Evolutionary conservation across 2,113 vertebrate genomes (phyloP).

Genomic region (Crotalus tigris): DNA sequence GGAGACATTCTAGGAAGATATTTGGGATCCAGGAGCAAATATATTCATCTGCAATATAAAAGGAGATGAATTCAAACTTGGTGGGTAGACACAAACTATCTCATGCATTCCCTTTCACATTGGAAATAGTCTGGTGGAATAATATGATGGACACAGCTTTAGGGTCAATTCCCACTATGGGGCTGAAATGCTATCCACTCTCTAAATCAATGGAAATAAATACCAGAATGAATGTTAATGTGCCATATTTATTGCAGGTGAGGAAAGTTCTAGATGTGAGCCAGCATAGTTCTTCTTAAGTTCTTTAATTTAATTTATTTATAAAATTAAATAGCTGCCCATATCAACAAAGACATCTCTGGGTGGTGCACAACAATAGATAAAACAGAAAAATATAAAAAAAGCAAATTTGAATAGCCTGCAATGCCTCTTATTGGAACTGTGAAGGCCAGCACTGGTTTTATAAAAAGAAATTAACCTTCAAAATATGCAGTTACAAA

Average conservation of each 20-base stretch:
- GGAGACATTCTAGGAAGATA: background rate
- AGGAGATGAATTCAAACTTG: background rate
- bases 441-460: background rate
- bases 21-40: background rate
- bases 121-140: background rate
- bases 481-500: background rate
- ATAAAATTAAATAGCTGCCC: background rate
- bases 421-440: background rate
- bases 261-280: background rate
- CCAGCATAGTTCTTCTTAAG: background rate
- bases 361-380: background rate
- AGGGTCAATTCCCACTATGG: background rate
- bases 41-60: background rate
- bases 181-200: background rate
- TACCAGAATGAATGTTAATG: background rate
- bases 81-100: background rate
- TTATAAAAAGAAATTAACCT: background rate
- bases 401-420: background rate
- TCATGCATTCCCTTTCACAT: background rate
- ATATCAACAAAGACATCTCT: background rate
- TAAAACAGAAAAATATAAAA: background rate
- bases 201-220: background rate
- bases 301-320: background rate
- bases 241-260: background rate
- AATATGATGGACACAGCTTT: background rate